A percentile compares a stretch with the other conserved stretches of the same genome.
These are phyloP conservation scores for Todiramphus chloris DNA, from an alignment of 2,113 vertebrate species.

Conservation along the genomic window DNA sequence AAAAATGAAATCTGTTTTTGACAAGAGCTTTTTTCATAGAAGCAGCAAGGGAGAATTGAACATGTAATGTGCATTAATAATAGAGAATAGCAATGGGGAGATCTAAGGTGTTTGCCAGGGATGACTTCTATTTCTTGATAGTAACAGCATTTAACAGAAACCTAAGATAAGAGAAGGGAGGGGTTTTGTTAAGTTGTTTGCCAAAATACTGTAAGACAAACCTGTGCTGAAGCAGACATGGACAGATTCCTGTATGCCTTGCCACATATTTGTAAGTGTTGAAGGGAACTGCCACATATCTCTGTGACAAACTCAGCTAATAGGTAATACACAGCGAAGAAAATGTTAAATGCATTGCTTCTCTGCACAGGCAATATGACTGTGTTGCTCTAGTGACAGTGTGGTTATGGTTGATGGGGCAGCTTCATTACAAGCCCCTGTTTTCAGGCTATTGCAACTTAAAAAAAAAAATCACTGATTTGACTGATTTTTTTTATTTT, in stretches of 20 bases:
- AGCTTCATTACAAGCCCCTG: conserved; percentile 57
- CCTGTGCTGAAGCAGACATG: not conserved
- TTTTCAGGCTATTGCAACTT: conserved; percentile 52
- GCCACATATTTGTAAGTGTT: not conserved
- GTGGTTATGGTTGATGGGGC: conserved; percentile 47
- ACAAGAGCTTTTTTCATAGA: conserved; percentile 73
- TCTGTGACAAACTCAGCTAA: conserved; percentile 33
- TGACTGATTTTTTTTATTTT: not conserved
- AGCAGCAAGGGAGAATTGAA: conserved; percentile 53
- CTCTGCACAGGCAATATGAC: conserved; percentile 33
- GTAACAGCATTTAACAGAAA: conserved; percentile 18
- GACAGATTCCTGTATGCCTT: not conserved
- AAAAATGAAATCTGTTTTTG: conserved; percentile 73
- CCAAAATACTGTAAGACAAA: not conserved
- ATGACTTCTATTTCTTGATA: not conserved
- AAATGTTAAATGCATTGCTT: conserved; percentile 47
- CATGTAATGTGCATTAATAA: conserved; percentile 34
- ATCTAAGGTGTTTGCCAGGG: not conserved
- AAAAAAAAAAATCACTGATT: not conserved
- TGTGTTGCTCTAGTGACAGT: conserved; percentile 41
- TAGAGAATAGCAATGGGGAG: conserved; percentile 8
- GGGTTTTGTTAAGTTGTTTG: not conserved
- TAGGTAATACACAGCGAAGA: conserved; percentile 32
- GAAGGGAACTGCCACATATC: conserved; percentile 7
- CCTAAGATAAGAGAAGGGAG: not conserved